Evolutionary conservation across 2,113 vertebrate species (phyloP).

Genomic region (Ivindomyrus marchei): DNA sequence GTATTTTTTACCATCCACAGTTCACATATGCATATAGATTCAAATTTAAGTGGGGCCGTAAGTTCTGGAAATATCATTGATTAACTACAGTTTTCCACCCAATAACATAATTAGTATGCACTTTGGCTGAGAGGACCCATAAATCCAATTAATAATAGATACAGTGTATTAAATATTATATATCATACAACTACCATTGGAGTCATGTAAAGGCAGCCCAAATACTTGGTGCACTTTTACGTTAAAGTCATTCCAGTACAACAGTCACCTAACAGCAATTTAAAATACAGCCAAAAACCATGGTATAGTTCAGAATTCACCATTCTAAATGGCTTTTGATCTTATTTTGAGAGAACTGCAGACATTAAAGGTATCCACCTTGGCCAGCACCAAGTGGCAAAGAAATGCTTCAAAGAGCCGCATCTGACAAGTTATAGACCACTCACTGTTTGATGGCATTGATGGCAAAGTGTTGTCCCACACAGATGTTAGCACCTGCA

Average conservation of each 20-base stretch:
- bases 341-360: neutral
- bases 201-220: neutral
- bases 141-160: neutral
- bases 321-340: neutral
- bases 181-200: neutral
- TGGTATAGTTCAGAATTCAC: neutral
- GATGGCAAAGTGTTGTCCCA: conserved; percentile 57
- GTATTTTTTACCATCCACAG: neutral
- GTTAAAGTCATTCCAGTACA: neutral
- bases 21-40: neutral
- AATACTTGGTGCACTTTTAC: neutral
- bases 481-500: conserved; percentile 57
- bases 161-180: neutral
- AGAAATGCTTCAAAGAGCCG: neutral
- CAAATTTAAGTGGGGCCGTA: neutral
- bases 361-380: neutral
- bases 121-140: neutral
- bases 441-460: conserved; percentile 69
- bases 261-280: neutral
- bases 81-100: neutral
- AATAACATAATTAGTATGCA: neutral
- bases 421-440: neutral
- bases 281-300: neutral
- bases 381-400: neutral
- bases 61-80: neutral